Evolutionary conservation across 1,140 invertebrate genomes (phyloP), one percentile per base, ranked within the genome.

Genomic region (Caerostris darwini): DNA sequence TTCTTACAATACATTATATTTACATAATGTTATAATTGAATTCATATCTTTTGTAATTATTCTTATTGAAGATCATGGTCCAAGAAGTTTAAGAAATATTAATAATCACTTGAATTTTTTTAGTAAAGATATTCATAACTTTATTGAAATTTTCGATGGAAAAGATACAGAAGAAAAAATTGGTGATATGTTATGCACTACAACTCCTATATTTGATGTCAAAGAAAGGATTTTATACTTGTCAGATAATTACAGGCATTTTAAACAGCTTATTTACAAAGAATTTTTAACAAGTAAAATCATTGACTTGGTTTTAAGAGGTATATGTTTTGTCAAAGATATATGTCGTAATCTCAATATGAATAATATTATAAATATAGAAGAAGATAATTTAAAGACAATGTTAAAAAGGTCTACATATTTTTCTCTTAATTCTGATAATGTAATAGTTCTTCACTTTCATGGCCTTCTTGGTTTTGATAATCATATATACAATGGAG

Each of bases 21-120:
- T 81, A 50, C 82, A 82, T 61, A 91, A 91, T 82, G 90, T 71
- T 59, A 19, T 91, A 3, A 82, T 82, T 54, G 90, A 91, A 61
- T 91, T 59, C 61, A 61, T 91, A 56, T 91, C 82, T n/a, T 81
- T 91, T 82, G 12, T 91, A 7, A 53, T 91, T 57, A 58, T 53
- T 53, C 90, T 71, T 82, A 82, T 82, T 69, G 10, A 82, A 82
- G 17, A 59, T 8, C 17, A 82, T 17, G 71, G 71, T 50, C 14
- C 56, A 17, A 59, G 14, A 81, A 50, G 50, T 50, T 3, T 91
- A 7, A 17, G 3, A 7, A 82, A 91, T 91, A n/a, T 91, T 82
- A 12, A 12, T 53, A 91, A 82, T 50, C 19, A 91, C n/a, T 5
- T 91, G 6, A 59, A 82, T 5, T 91, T 91, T 61, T 91, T 91